Evolutionary conservation across 2,888 invertebrate species (phyloP).

Genomic region (Habroteleia sp.): DNA sequence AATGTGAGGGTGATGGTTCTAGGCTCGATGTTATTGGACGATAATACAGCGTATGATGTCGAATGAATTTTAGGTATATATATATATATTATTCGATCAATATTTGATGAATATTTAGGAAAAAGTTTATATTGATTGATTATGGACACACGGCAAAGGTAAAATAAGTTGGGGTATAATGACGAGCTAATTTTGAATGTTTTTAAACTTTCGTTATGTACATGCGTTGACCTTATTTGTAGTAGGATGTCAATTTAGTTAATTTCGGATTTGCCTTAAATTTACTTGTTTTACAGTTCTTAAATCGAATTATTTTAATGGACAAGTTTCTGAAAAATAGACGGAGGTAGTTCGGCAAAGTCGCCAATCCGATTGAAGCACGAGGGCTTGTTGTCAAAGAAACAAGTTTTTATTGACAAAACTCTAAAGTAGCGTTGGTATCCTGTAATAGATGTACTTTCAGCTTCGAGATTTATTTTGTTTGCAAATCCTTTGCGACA

Average conservation of each 20-base stretch:
- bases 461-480: too few species aligned
- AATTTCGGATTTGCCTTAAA: not conserved
- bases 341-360: not conserved
- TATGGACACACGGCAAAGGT: conserved; percentile 4
- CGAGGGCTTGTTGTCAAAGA: conserved; percentile 41
- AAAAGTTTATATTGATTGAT: conserved; percentile 45
- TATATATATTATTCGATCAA: conserved; percentile 50
- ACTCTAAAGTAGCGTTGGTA: conserved; percentile 6
- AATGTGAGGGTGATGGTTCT: conserved; percentile 4
- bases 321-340: conserved; percentile 2
- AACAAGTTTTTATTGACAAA: conserved; percentile 48
- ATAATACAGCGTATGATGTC: conserved; percentile 26
- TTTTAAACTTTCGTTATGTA: not conserved
- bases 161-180: not conserved
- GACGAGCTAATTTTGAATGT: not conserved
- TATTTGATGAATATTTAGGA: conserved; percentile 42
- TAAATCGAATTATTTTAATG: not conserved
- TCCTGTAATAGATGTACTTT: conserved; percentile 9
- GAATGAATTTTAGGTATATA: conserved; percentile 32
- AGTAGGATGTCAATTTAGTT: too few species aligned
- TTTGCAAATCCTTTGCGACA: too few species aligned
- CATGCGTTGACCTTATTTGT: not conserved
- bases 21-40: conserved; percentile 22
- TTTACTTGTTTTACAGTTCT: not conserved
- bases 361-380: not conserved